Conservation (phyloP, 2,888 invertebrate species). For the Drosophila tanythrix region DNA sequence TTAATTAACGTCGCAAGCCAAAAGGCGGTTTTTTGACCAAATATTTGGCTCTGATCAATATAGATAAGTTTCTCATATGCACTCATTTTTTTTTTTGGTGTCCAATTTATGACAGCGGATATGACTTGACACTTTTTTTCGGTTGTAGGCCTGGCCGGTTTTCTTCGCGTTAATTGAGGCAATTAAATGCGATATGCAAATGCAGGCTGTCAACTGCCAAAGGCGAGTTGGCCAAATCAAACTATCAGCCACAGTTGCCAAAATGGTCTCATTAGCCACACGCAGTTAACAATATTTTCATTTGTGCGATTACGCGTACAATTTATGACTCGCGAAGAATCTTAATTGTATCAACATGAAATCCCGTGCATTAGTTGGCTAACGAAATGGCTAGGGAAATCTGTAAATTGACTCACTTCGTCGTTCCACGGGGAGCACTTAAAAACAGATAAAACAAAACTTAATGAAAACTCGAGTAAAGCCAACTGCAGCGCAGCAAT, state of each 20-base stretch:
- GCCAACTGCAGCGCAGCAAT: constrained; percentile 31
- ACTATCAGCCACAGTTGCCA: constrained; percentile 7
- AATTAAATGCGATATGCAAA: constrained; percentile 61
- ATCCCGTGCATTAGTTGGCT: constrained; percentile 61
- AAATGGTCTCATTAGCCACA: constrained; percentile 67
- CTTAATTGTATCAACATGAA: constrained; percentile 20
- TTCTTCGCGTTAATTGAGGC: constrained; percentile 71
- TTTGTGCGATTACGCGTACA: constrained; percentile 21
- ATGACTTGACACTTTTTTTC: constrained; percentile 58
- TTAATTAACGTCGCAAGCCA: constrained; percentile 55
- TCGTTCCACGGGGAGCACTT: constrained; percentile 50
- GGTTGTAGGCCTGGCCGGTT: constrained; percentile 43
- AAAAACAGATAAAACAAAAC: constrained; percentile 40
- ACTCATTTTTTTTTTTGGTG: constrained; percentile 2
- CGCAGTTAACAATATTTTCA: constrained; percentile 39
- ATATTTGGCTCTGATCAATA: constrained; percentile 54
- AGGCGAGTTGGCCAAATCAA: constrained; percentile 10
- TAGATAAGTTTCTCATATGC: constrained; percentile 18
- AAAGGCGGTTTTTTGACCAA: constrained; percentile 42
- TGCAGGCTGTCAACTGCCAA: constrained; percentile 15
- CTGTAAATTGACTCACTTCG: constrained; percentile 48
- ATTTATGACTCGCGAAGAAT: constrained; percentile 58
- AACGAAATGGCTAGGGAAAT: constrained; percentile 56
- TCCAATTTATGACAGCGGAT: constrained; percentile 75
- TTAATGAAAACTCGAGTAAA: constrained; percentile 21